A percentile compares a stretch with the other conserved stretches of the same genome.
These are phyloP conservation scores for Allacma fusca DNA, from an alignment of 2,888 invertebrate genomes.

Conservation along the genomic window DNA sequence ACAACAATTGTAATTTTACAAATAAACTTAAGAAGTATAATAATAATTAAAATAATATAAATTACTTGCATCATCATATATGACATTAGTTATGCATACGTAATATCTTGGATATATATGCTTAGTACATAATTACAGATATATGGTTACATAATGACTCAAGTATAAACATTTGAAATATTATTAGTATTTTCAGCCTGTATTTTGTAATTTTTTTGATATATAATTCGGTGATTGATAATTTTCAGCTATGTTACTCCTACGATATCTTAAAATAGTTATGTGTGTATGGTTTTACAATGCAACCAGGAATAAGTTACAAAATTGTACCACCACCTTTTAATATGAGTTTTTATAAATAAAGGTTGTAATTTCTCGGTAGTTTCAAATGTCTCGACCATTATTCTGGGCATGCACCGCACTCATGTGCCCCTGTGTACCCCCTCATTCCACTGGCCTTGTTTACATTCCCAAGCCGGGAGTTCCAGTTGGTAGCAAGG, in stretches of 20 bases:
- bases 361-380: conserved; percentile 31
- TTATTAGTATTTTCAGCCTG: conserved; percentile 17
- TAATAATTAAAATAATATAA: not conserved
- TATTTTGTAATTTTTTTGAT: conserved; percentile 29
- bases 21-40: conserved; percentile 6
- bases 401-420: not conserved
- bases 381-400: conserved; percentile 3
- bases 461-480: too few species aligned
- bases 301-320: conserved; percentile 29
- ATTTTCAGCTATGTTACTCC: conserved; percentile 13
- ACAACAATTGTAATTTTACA: conserved; percentile 14
- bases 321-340: conserved; percentile 42
- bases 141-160: not conserved
- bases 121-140: conserved; percentile 3
- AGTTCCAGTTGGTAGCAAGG: too few species aligned
- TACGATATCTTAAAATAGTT: conserved; percentile 1
- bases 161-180: conserved; percentile 15
- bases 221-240: conserved; percentile 19
- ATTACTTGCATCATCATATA: conserved; percentile 13
- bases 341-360: conserved; percentile 44
- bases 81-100: conserved; percentile 16
- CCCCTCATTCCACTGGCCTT: not conserved
- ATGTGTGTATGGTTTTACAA: conserved; percentile 33
- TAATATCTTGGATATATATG: not conserved
- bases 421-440: not conserved